Conservation (phyloP, 1,140 invertebrate genomes). For the Halotydeus destructor region DNA sequence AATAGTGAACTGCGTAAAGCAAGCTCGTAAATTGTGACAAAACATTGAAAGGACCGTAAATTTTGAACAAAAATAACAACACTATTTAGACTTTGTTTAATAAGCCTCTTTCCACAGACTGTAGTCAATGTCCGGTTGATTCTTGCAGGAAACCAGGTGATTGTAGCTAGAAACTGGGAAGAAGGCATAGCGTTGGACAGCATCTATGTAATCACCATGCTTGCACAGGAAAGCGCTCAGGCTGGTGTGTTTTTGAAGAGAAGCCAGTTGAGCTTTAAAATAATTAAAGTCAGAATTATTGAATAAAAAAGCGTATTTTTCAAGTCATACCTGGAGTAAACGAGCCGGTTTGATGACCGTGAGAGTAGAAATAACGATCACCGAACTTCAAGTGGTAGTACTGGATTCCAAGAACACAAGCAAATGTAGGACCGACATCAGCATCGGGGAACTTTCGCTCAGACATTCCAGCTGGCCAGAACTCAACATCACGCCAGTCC, state of each 20-base stretch:
- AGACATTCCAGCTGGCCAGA: slow-evolving; percentile 12
- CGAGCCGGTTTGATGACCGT: slow-evolving; percentile 19
- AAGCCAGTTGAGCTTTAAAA: slow-evolving; percentile 7
- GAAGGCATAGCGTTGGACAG: slow-evolving; percentile 7
- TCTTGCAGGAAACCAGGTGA: background rate
- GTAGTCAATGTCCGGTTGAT: slow-evolving; percentile 6
- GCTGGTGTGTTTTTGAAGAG: background rate
- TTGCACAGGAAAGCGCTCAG: slow-evolving; percentile 4
- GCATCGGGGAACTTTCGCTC: slow-evolving; percentile 23
- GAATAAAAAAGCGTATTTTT: background rate
- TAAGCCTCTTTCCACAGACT: slow-evolving; percentile 11
- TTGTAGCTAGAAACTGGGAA: slow-evolving; percentile 8
- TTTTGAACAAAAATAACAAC: too few species aligned
- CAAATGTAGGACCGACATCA: slow-evolving; percentile 26
- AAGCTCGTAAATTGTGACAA: too few species aligned
- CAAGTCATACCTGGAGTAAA: slow-evolving; percentile 7
- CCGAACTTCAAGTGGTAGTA: slow-evolving; percentile 51
- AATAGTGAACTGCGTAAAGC: too few species aligned
- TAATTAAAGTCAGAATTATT: background rate
- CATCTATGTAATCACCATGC: background rate
- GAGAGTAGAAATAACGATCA: slow-evolving; percentile 40
- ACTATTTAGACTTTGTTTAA: slow-evolving; percentile 1
- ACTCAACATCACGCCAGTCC: slow-evolving; percentile 9
- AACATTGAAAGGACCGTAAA: too few species aligned
- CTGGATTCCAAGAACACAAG: slow-evolving; percentile 27